A percentile compares a stretch with the other conserved stretches of the same genome.
These are phyloP conservation scores for Corythaixoides concolor DNA, from an alignment of 2,113 vertebrate species.

Conservation along the genomic window DNA sequence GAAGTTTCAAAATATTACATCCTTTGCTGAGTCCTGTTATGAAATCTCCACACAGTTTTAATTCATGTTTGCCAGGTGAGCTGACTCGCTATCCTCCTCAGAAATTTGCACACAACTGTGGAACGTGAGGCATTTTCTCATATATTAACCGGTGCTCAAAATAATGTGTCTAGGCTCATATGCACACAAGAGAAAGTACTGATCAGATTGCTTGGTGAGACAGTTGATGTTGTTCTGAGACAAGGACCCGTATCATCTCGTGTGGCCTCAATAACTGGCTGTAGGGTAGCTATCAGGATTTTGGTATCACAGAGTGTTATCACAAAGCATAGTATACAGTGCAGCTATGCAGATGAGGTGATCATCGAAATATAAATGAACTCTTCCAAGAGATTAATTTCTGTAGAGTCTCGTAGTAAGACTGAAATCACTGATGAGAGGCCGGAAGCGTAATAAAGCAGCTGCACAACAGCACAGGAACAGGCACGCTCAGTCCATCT, in stretches of 20 bases:
- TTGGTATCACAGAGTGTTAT: neutral
- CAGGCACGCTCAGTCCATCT: neutral
- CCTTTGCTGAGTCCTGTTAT: neutral
- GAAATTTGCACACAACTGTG: neutral
- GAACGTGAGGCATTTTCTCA: neutral
- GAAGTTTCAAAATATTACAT: neutral
- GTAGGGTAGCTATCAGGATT: neutral
- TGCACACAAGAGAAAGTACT: neutral
- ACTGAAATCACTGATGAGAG: neutral
- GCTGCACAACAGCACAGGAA: neutral
- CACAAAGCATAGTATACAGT: neutral
- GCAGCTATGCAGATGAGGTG: neutral
- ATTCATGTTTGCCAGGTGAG: neutral
- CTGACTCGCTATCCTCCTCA: neutral
- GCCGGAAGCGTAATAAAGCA: neutral
- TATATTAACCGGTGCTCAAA: neutral
- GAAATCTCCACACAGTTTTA: neutral
- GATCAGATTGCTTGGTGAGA: neutral
- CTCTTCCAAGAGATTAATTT: conserved; percentile 16
- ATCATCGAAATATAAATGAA: conserved; percentile 20
- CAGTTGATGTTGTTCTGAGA: neutral
- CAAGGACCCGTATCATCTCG: neutral
- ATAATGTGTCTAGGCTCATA: neutral
- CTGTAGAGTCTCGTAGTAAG: neutral
- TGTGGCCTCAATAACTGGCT: neutral